Evolutionary conservation across 2,888 invertebrate genomes (phyloP).

Genomic region (Melitaea athalia): DNA sequence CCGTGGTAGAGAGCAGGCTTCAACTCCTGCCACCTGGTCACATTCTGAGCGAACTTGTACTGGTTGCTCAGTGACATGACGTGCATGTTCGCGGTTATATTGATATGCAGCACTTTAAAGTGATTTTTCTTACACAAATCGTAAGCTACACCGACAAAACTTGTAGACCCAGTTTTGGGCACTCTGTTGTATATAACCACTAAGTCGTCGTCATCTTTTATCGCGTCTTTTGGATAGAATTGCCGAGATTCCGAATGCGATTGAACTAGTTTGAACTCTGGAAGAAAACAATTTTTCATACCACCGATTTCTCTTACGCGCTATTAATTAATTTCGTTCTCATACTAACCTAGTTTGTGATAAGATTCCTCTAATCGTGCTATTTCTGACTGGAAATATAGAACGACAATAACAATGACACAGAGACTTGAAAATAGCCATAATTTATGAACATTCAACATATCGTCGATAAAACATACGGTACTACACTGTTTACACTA

Average conservation of each 20-base stretch:
- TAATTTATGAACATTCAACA: conserved; percentile 76
- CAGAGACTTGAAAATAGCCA: conserved; percentile 73
- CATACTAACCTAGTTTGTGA: conserved; percentile 64
- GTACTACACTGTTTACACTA: conserved; percentile 49
- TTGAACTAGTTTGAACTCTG: conserved; percentile 68
- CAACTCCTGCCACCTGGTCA: conserved; percentile 93
- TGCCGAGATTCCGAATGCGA: conserved; percentile 65
- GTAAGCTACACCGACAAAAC: conserved; percentile 95
- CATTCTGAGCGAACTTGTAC: conserved; percentile 92
- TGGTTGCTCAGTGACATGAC: conserved; percentile 97
- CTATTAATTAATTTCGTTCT: conserved; percentile 18
- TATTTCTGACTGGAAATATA: conserved; percentile 78
- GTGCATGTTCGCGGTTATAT: conserved; percentile 97
- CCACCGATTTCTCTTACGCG: conserved; percentile 30
- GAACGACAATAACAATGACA: conserved; percentile 69
- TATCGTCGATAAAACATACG: conserved; percentile 54
- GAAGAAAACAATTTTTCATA: conserved; percentile 27
- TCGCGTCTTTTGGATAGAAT: conserved; percentile 60
- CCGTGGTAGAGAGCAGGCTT: conserved; percentile 99
- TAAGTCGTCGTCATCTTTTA: conserved; percentile 83
- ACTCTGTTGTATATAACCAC: conserved; percentile 97
- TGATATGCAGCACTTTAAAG: conserved; percentile 91
- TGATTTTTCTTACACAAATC: conserved; percentile 90
- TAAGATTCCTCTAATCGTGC: conserved; percentile 69
- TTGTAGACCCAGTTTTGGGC: conserved; percentile 98